Percentiles rank a stretch among this genome's conserved stretches.
Evolutionary conservation across 2,797 vertebrate genomes (phyloP).

Genomic region (Aldrovandia affinis): DNA sequence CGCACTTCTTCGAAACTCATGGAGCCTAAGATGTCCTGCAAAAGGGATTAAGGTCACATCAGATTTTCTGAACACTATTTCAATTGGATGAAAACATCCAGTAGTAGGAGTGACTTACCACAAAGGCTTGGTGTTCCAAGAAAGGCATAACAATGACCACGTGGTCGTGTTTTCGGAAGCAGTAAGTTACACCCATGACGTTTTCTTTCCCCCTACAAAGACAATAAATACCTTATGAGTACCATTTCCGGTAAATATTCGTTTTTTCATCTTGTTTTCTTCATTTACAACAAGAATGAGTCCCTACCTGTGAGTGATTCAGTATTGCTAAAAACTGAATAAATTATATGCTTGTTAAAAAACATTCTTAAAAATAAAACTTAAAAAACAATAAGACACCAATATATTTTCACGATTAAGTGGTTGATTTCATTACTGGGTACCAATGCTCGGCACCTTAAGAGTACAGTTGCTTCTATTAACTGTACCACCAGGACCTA

Average conservation of each 20-base stretch:
- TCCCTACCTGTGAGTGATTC: background rate
- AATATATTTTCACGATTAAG: too few relatives aligned
- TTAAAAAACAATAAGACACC: too few relatives aligned
- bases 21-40: constrained; percentile 86
- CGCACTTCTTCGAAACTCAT: constrained; percentile 90
- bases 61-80: background rate
- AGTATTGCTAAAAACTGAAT: background rate
- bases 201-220: constrained; percentile 88
- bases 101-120: constrained; percentile 72
- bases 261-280: background rate
- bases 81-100: background rate
- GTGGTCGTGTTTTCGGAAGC: constrained; percentile 94
- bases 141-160: constrained; percentile 98
- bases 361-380: background rate
- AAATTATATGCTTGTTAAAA: background rate
- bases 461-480: too few relatives aligned
- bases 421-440: too few relatives aligned
- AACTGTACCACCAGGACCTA: too few relatives aligned
- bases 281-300: background rate
- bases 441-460: too few relatives aligned
- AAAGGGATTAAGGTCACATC: constrained; percentile 36
- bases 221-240: constrained; percentile 26
- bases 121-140: constrained; percentile 90
- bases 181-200: constrained; percentile 94
- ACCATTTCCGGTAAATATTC: background rate